Conservation (phyloP, 2,113 vertebrate species). For the Petaurus breviceps region DNA sequence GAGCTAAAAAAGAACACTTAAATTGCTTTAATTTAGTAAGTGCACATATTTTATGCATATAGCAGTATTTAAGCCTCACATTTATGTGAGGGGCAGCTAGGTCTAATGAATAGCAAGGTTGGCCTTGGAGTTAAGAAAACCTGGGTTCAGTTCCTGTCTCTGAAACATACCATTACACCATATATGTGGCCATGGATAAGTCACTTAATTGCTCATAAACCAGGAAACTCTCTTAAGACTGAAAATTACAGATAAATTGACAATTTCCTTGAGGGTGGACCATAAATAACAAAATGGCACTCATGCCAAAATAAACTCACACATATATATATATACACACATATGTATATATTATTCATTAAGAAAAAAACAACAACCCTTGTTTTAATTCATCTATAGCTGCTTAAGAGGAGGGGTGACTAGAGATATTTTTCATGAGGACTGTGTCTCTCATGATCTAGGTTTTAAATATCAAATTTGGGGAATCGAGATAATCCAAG, state of each 20-base stretch:
- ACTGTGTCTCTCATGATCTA: background rate
- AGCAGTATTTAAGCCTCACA: background rate
- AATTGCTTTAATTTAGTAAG: background rate
- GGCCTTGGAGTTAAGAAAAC: background rate
- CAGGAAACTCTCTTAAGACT: background rate
- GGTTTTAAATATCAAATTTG: background rate
- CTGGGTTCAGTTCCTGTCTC: background rate
- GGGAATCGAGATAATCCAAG: background rate
- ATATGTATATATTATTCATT: background rate
- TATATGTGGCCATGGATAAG: background rate
- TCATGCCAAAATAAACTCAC: background rate
- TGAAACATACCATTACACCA: background rate
- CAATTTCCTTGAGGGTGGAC: background rate
- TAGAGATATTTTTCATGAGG: background rate
- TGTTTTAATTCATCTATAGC: background rate
- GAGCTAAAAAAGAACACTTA: background rate
- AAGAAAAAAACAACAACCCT: no score
- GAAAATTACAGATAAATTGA: background rate
- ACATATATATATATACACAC: background rate
- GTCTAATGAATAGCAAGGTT: background rate
- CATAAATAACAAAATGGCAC: background rate
- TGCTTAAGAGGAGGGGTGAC: background rate
- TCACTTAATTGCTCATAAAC: background rate
- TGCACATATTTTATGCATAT: accelerated
- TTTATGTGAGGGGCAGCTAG: background rate